These are phyloP conservation scores for Chrysocyon brachyurus DNA, from an alignment of 2,797 vertebrate genomes.

Conservation along the genomic window DNA sequence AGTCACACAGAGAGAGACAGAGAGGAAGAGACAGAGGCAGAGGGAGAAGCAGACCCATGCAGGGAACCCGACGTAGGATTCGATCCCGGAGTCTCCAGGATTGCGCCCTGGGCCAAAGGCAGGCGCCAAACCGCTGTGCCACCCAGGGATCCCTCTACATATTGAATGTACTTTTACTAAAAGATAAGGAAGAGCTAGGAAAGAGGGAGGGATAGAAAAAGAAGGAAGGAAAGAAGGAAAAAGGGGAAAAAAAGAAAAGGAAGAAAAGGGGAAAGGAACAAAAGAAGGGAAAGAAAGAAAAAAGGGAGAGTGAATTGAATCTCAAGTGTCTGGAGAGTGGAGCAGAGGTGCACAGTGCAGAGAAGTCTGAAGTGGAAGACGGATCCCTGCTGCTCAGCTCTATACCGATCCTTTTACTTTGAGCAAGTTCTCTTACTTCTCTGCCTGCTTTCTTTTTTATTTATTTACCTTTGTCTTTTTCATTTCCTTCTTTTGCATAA, in stretches of 20 bases:
- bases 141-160: background rate
- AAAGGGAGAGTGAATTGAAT: background rate
- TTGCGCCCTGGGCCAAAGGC: no score
- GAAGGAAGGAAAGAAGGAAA: background rate
- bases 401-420: background rate
- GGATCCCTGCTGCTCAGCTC: background rate
- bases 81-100: no score
- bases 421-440: background rate
- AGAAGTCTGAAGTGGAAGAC: background rate
- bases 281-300: background rate
- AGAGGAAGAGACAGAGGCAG: no score
- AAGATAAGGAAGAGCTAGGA: background rate
- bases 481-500: background rate
- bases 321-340: accelerated
- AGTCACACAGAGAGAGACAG: no score
- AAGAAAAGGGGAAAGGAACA: no score
- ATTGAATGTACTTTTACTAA: background rate
- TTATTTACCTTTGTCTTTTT: background rate
- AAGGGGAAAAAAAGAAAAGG: background rate
- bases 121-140: no score
- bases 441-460: background rate
- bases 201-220: background rate
- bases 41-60: no score
- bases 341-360: accelerated
- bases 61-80: no score